Base-by-base conservation (phyloP, 2,113 vertebrate genomes). In the Rhynchomys soricoides region DNA sequence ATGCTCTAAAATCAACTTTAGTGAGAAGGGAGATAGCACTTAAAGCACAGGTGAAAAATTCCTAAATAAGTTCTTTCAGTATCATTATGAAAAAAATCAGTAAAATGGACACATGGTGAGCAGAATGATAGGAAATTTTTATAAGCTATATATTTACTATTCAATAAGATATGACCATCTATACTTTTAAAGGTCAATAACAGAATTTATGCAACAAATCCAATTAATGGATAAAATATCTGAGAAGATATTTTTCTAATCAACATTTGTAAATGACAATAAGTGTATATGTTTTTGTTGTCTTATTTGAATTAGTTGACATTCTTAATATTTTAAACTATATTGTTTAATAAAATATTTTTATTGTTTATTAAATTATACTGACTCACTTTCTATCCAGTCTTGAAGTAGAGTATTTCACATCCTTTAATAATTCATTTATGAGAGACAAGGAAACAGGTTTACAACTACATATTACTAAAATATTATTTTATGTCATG, bases 351-450 rank as follows among this genome's bases (percentile, higher is more conserved):
- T 77, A 59, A 45, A 88, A 7, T 68, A 83, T n/a, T 96, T 95
- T 95, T 50, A 86, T 90, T 31, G 89, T 4, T 22, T 19, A 73
- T 75, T 95, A 34, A 74, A 79, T 57, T 91, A 88, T 19, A 43
- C n/a, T 71, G 3, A 85, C 40, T 82, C 70, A 75, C 22, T 85
- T 96, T 89, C 45, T 91, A 91, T 9, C 62, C 83, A 81, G 66
- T 85, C 6, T 92, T 91, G 2, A 73, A 7, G 12, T 87, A 62
- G 15, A 8, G 31, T 83, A 52, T 1, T 93, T 94, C 17, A 86
- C 62, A 93, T n/a, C 75, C 96, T 37, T 81, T 16, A 90, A 93
- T 87, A 92, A 91, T 66, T 66, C 26, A 7, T 90, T 91, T 94
- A 77, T 37, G 81, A 45, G 17, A 70, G 11, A 48, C 29, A 92